phyloP scores from a whole-genome alignment of 92 coral and sea anemone genomes.

The Paragorgia papillata region DNA sequence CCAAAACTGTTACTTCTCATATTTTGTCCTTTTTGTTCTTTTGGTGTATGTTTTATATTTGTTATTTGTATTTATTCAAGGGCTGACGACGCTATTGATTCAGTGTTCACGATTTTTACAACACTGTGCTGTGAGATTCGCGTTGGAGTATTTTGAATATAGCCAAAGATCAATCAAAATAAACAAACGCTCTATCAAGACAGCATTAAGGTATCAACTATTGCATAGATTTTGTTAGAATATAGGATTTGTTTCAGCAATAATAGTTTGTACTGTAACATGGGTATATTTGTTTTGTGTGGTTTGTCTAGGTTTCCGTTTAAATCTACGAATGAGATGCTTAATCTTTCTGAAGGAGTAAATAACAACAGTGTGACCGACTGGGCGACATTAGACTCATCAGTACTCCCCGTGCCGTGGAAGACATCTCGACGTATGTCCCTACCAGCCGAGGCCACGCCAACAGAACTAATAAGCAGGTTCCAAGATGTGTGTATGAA shows the following conservation, averaged over 20 bases:
- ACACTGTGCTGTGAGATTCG: conserved; percentile 27
- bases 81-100: not conserved
- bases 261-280: too few species aligned
- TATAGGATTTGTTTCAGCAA: too few species aligned
- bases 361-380: not conserved
- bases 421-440: conserved; percentile 4
- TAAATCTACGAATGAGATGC: conserved; percentile 9
- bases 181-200: conserved; percentile 7
- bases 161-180: conserved; percentile 16
- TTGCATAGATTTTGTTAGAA: not conserved
- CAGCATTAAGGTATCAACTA: conserved; percentile 27
- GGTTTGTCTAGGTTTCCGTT: conserved; percentile 18
- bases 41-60: not conserved
- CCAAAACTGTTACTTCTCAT: too few species aligned
- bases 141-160: conserved; percentile 32
- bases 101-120: conserved; percentile 39
- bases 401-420: conserved; percentile 28
- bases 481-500: conserved; percentile 76
- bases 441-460: conserved; percentile 86
- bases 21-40: too few species aligned
- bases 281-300: too few species aligned
- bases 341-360: not conserved
- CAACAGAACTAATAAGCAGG: conserved; percentile 77
- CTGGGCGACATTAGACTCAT: conserved; percentile 22
- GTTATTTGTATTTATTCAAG: not conserved